These are phyloP conservation scores for Phoenicopterus ruber DNA, from an alignment of 2,113 vertebrate species.

Conservation along the genomic window DNA sequence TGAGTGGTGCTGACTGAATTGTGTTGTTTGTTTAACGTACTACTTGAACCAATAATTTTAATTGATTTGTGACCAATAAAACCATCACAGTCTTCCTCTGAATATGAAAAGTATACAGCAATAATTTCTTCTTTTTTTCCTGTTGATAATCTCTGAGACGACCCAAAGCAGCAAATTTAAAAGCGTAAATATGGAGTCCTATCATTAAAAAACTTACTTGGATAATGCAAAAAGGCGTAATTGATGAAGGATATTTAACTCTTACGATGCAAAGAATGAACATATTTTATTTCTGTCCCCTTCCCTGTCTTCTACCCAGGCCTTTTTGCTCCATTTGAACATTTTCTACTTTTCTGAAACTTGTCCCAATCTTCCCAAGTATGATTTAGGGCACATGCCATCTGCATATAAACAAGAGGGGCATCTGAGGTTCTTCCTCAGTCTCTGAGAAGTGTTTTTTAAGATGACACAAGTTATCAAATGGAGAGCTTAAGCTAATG, in stretches of 20 bases:
- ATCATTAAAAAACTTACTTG: neutral
- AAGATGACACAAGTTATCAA: neutral
- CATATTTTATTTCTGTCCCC: neutral
- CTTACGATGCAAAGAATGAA: neutral
- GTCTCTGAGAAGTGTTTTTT: neutral
- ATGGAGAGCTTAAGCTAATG: neutral
- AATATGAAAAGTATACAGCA: neutral
- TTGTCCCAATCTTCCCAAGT: neutral
- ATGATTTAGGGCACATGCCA: neutral
- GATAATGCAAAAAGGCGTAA: neutral
- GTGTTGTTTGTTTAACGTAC: neutral
- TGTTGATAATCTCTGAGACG: neutral
- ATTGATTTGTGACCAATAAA: neutral
- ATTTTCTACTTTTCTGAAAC: neutral
- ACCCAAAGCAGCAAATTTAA: neutral
- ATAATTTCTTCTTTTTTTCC: neutral
- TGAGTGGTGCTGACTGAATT: neutral
- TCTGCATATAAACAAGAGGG: neutral
- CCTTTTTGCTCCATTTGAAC: neutral
- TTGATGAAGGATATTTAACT: neutral
- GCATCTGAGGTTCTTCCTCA: neutral
- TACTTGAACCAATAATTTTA: neutral
- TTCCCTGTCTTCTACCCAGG: neutral
- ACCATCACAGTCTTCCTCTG: neutral
- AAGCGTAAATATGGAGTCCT: neutral